These are phyloP conservation scores for Dendroctonus ponderosae DNA, from an alignment of 1,140 invertebrate species.

Conservation along the genomic window DNA sequence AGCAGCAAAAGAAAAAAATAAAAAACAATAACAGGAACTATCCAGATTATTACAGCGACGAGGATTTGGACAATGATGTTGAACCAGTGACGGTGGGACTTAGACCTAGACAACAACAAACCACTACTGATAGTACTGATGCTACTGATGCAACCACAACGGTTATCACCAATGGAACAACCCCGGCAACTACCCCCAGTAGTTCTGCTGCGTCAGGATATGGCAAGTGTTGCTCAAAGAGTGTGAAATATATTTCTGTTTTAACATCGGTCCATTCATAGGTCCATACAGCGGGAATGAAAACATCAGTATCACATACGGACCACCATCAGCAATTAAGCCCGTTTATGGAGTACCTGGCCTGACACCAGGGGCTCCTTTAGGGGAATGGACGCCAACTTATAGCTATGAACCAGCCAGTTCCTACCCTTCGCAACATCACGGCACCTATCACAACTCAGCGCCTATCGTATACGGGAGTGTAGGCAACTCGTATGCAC, in stretches of 20 bases:
- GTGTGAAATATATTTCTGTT: no score
- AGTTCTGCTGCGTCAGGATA: slow-evolving; percentile 14
- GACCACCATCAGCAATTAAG: slow-evolving; percentile 37
- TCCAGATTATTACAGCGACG: slow-evolving; percentile 26
- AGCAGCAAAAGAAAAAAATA: slow-evolving; percentile 14
- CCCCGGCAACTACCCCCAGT: slow-evolving; percentile 1
- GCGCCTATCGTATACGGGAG: no score
- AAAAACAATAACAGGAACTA: slow-evolving; percentile 23
- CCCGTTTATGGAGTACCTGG: slow-evolving; percentile 27
- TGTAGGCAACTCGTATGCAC: background rate
- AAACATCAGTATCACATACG: slow-evolving; percentile 46
- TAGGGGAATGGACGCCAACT: slow-evolving; percentile 20
- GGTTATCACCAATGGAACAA: slow-evolving; percentile 29
- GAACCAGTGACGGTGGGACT: slow-evolving; percentile 14
- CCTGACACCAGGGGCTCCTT: background rate
- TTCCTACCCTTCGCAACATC: slow-evolving; percentile 4
- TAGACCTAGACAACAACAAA: slow-evolving; percentile 25
- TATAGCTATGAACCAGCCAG: slow-evolving; percentile 7
- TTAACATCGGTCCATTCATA: no score
- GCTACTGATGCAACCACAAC: slow-evolving; percentile 6
- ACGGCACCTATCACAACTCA: background rate
- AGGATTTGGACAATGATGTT: slow-evolving; percentile 22
- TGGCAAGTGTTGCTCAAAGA: slow-evolving; percentile 13
- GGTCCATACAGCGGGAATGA: slow-evolving; percentile 47
- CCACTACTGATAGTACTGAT: slow-evolving; percentile 14